Evolutionary conservation across 2,888 invertebrate genomes (phyloP).

Genomic region (Laothoe populi): DNA sequence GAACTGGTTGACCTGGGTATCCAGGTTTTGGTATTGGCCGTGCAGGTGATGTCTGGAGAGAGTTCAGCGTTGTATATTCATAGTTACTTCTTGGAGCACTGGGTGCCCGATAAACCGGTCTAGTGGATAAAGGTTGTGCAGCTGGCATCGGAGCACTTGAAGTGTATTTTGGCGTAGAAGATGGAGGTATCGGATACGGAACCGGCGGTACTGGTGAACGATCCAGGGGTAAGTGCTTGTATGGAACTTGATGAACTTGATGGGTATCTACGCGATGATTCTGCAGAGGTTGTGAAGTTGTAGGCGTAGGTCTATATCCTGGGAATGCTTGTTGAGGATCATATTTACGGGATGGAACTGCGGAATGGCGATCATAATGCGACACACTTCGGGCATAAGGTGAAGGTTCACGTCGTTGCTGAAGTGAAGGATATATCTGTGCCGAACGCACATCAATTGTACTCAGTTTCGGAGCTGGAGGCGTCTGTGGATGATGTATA

Average conservation of each 20-base stretch:
- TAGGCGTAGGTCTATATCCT: constrained; percentile 67
- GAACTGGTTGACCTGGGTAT: constrained; percentile 71
- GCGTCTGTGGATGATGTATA: constrained; percentile 72
- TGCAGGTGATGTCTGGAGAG: constrained; percentile 69
- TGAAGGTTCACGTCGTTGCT: constrained; percentile 68
- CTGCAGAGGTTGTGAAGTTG: constrained; percentile 60
- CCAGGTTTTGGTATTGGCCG: constrained; percentile 68
- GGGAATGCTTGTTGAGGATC: constrained; percentile 77
- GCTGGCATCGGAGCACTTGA: constrained; percentile 57
- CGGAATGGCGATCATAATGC: constrained; percentile 70
- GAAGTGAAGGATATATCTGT: constrained; percentile 61
- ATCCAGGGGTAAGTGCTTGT: constrained; percentile 67
- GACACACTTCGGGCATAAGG: constrained; percentile 60
- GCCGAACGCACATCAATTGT: constrained; percentile 59
- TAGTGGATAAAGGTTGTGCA: constrained; percentile 60
- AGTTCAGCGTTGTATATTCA: constrained; percentile 61
- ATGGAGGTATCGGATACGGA: constrained; percentile 68
- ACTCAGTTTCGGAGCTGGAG: constrained; percentile 57
- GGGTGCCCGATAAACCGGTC: constrained; percentile 60
- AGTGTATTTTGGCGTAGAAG: constrained; percentile 66
- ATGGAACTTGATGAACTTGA: constrained; percentile 63
- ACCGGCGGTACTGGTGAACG: constrained; percentile 63
- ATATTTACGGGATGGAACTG: constrained; percentile 70
- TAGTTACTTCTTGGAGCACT: constrained; percentile 66
- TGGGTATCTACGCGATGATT: constrained; percentile 69